Evolutionary conservation across 2,888 invertebrate genomes (phyloP).

Genomic region (Drosophila tanythrix): DNA sequence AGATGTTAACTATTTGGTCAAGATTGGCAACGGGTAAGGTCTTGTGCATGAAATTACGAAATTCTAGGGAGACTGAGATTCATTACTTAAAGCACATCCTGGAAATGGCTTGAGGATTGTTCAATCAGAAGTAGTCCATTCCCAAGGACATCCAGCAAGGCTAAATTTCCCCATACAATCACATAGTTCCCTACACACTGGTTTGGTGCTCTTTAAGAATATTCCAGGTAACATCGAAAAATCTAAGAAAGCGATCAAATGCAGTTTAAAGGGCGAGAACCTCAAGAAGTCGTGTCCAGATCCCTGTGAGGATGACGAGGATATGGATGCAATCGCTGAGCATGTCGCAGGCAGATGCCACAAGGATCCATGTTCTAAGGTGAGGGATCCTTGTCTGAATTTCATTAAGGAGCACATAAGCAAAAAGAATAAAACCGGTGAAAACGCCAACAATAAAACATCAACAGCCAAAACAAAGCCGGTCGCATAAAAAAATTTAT

Average conservation of each 20-base stretch:
- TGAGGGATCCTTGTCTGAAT: constrained; percentile 7
- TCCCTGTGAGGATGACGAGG: constrained; percentile 16
- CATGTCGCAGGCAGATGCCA: constrained; percentile 17
- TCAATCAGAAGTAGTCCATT: not conserved
- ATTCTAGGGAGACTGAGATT: not conserved
- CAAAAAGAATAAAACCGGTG: not conserved
- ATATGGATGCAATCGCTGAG: constrained; percentile 20
- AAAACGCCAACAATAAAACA: not conserved
- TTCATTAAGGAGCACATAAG: constrained; percentile 22
- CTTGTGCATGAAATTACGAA: not conserved
- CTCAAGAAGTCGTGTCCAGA: not conserved
- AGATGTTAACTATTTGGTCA: constrained; percentile 48
- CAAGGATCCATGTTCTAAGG: constrained; percentile 17
- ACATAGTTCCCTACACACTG: constrained; percentile 18
- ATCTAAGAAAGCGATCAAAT: not conserved
- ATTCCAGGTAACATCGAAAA: not conserved
- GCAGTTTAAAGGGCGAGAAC: not conserved
- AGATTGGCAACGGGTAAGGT: constrained; percentile 49
- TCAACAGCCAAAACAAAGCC: not conserved
- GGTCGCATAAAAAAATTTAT: not conserved
- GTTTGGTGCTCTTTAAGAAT: constrained; percentile 2
- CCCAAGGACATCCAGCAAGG: not conserved
- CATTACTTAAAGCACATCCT: constrained; percentile 33
- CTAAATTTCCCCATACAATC: not conserved
- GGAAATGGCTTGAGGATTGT: constrained; percentile 5